Base-by-base conservation (phyloP, 2,888 invertebrate species). In the Lycocerus yunnanus region DNA sequence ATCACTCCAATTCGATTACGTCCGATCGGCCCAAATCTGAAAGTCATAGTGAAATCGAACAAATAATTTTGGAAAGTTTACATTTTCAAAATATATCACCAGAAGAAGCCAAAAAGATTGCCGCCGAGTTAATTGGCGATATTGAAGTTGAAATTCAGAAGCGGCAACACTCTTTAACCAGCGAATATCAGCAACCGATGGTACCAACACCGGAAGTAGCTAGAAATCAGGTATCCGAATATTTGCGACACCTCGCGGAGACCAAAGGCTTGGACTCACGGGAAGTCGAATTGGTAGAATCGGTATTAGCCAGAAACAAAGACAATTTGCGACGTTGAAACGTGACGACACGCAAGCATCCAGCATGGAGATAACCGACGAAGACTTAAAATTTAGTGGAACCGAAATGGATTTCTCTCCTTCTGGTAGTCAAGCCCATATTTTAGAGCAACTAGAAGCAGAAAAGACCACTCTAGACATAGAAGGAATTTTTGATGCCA, bases 331-430 rank as follows among this genome's bases (percentile, higher is more conserved):
- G 20, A 87, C 85, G 80, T 81, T 89, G 43, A 82, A 86, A 8
- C 82, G 89, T 71, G 87, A 85, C 58, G 88, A 88, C 76, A 89
- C 89, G 20, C 88, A 88, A 83, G 87, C 89, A 8, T 89, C 90
- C 0, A 90, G 90, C 78, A 88, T 90, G 84, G 90, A 90, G 85
- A 89, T 88, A 71, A 90, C 90, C 13, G 90, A 90, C 80, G 93
- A 93, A 88, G 93, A 93, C 83, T 89, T 93, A 79, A 90, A 90
- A 81, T 93, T 92, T 83, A 93, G 92, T 83, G 92, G 92, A 71
- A 90, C 90, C 76, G 92, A 92, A 83, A 90, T 90, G 77, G 92
- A 92, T 85, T 89, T 90, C 80, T 91, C 92, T 76, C 91, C 91
- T 84, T 89, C 90, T 83, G 91, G 91, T 15, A 83, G 82, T 68